phyloP scores from a whole-genome alignment of 2,888 invertebrate species.

The Allygus modestus region DNA sequence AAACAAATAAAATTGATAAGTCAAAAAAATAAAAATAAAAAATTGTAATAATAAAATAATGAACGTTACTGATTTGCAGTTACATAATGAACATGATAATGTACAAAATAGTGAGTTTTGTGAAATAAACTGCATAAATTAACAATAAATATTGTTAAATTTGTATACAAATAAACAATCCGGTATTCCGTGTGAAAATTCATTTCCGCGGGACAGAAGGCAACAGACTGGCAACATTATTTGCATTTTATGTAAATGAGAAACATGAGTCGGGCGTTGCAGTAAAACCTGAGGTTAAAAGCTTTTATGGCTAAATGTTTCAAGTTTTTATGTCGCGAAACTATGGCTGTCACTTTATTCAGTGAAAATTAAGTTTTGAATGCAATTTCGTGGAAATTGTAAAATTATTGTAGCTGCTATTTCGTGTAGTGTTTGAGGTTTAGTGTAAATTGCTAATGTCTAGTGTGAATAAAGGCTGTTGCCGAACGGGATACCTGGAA shows the following conservation, averaged over 20 bases:
- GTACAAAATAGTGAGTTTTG: too few species aligned
- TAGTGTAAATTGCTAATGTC: too few species aligned
- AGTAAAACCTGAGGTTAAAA: conserved; percentile 41
- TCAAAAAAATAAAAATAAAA: too few species aligned
- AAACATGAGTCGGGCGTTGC: conserved; percentile 39
- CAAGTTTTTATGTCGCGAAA: conserved; percentile 8
- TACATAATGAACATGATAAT: too few species aligned
- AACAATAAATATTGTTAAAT: too few species aligned
- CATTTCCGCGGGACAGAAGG: neutral
- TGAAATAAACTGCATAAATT: too few species aligned
- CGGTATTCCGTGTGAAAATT: neutral
- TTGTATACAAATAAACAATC: neutral
- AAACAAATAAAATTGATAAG: too few species aligned
- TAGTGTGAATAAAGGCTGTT: too few species aligned
- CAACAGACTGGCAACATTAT: conserved; percentile 10
- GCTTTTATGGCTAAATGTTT: conserved; percentile 43
- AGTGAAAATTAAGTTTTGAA: neutral
- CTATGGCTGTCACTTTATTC: conserved; percentile 24
- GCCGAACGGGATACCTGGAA: too few species aligned
- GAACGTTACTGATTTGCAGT: too few species aligned
- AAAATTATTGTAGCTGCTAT: neutral
- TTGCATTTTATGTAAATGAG: conserved; percentile 40
- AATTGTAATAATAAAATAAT: too few species aligned
- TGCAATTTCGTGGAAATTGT: neutral
- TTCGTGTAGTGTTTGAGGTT: neutral